Evolutionary conservation across 37 sponge, comb jelly and placozoan species (phyloP), one percentile per base, ranked within the genome.

Genomic region (Spongia lamella): DNA sequence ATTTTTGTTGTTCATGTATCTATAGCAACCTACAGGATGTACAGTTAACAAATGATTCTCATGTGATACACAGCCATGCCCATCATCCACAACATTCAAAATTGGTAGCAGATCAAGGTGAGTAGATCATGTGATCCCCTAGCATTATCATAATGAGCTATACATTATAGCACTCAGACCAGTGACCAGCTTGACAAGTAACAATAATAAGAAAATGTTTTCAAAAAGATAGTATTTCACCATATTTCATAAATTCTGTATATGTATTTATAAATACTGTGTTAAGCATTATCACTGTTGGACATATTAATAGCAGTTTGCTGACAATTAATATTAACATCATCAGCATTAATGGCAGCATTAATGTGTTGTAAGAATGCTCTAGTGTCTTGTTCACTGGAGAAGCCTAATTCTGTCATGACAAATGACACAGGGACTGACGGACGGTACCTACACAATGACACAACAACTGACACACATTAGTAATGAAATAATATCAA

Each of bases 371-470:
- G 56, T 59, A 93, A 66, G 57, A 93, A 93, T 24, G 40, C 26
- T 21, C 58, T 1, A 30, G 91, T 89, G 16, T 89, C 90, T 19
- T 89, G 87, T 21, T 43, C 53, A 57, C 33, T 30, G 13, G 54
- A 35, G 58, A 93, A 93, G 37, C 76, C 87, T 13, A 93, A 75
- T 63, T 77, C 79, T 19, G 26, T 32, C 37, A 72, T 49, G 29
- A 93, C 55, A 66, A 47, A 86, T 15, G 61, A 60, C 11, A 93
- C 75, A 0, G 72, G 51, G 20, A 93, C 58, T 17, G 77, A 73
- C 11, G 94, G 94, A 1, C 94, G 87, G 53, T 79, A 91, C 51
- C 92, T 91, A 66, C 6, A 43, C 47, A 43, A 43, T 43, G 47
- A 43, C 47, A 43, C 47, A 43, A 43, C 47, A 43, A 13, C 9